Evolutionary conservation across 2,888 invertebrate species (phyloP).

Genomic region (Heteromyza rotundicornis): DNA sequence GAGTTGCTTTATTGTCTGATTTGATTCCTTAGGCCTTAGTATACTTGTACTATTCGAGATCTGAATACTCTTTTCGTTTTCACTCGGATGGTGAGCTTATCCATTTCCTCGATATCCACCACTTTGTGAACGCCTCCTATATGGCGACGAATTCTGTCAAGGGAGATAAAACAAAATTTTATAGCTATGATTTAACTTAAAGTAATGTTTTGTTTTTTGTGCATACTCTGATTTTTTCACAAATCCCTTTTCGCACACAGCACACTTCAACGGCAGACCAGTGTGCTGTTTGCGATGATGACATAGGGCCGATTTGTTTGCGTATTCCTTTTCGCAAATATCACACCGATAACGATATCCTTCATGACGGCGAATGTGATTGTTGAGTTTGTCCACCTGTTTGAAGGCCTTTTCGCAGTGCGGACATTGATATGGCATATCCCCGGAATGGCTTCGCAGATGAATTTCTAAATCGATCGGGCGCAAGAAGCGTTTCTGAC

Average conservation of each 20-base stretch:
- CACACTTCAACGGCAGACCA: conserved; percentile 25
- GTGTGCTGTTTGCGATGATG: conserved; percentile 25
- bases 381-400: conserved; percentile 22
- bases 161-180: no score
- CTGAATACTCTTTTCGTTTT: no score
- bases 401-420: conserved; percentile 30
- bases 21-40: no score
- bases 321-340: conserved; percentile 29
- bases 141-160: no score
- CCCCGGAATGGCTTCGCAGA: conserved; percentile 37
- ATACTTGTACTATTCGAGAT: no score
- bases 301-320: conserved; percentile 21
- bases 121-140: no score
- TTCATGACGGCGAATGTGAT: conserved; percentile 33
- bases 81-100: no score
- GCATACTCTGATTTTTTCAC: background rate
- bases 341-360: conserved; percentile 35
- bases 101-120: no score
- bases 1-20: no score
- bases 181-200: no score
- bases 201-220: no score
- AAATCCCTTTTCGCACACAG: conserved; percentile 26
- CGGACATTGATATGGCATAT: conserved; percentile 34
- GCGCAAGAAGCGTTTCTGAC: conserved; percentile 36
- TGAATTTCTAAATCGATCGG: conserved; percentile 34